These are phyloP conservation scores for Amphiura filiformis DNA, from an alignment of 35 echinoderm and acorn worm species.

Conservation along the genomic window DNA sequence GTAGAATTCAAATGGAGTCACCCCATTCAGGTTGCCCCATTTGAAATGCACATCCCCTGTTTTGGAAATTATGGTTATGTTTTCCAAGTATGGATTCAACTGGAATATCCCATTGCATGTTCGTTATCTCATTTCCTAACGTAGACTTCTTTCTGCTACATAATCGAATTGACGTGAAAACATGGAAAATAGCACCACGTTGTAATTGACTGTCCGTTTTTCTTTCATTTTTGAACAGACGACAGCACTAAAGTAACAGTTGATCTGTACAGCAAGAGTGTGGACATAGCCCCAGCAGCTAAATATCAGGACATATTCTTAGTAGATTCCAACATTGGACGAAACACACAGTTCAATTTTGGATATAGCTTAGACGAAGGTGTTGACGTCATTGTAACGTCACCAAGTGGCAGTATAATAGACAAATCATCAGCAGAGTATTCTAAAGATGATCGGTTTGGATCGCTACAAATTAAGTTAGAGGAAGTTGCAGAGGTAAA, in stretches of 20 bases:
- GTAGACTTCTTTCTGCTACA: no score
- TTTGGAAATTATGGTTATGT: no score
- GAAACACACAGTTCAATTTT: conserved; percentile 25
- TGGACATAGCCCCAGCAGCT: background rate
- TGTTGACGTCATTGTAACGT: background rate
- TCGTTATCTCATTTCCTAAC: no score
- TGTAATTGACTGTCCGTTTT: no score
- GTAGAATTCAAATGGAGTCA: no score
- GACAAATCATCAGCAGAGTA: background rate
- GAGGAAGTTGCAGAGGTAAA: conserved; percentile 18
- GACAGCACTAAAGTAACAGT: background rate
- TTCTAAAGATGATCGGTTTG: background rate
- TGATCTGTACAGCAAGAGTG: background rate
- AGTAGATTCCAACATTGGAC: conserved; percentile 26
- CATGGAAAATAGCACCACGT: no score
- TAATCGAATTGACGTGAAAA: no score
- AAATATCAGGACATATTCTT: background rate
- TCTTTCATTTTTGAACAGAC: background rate
- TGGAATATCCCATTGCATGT: no score
- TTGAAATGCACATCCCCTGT: no score
- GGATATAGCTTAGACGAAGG: background rate
- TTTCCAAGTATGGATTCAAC: no score
- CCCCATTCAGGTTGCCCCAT: no score
- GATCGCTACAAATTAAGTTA: background rate
- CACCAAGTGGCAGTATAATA: background rate